Evolutionary conservation across 2,888 invertebrate genomes (phyloP), one percentile per base, ranked within the genome.

Genomic region (Metacarcinus magister): DNA sequence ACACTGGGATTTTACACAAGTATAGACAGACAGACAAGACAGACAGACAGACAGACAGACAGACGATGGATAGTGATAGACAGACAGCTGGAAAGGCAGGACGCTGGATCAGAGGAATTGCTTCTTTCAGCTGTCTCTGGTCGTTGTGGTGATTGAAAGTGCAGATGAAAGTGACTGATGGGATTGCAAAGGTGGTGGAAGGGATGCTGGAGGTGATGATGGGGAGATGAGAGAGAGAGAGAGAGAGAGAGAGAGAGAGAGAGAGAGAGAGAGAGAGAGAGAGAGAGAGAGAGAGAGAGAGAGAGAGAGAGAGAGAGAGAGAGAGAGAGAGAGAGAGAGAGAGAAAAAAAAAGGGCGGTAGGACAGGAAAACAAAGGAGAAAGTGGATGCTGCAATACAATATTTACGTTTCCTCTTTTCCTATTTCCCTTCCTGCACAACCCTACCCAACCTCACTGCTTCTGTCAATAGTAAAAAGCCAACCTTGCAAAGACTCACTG

Each of bases 401-500:
- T 23, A 91, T 44, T 67, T 67, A 67, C 67, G 19, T 67, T 19
- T 67, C 19, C 23, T 23, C 23, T 67, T 67, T 67, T 23, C 39
- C 82, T 4, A 44, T 93, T 28, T 44, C 13, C 46, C 75, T 82
- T 91, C n/a, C 46, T 91, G 5, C 46, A 8, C 91, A n/a, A 23
- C 91, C 91, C 91, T 44, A 43, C 46, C 91, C 44, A 23, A 5
- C 46, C 91, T 89, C 91, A 2, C 91, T 46, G n/a, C 44, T n/a
- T 46, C 44, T 44, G 32, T 89, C 32, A 48, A 48, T 48, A 48
- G 48, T 48, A 48, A 48, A n/a, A n/a, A 48, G 48, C 48, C 48
- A 48, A 48, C 48, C 7, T 48, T 48, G 67, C 67, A 23, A 23
- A 67, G 67, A 67, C 67, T 67, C 1, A 10, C 67, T 67, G 67